These are phyloP conservation scores for Tortricodes alternella DNA, from an alignment of 2,888 invertebrate genomes.

Conservation along the genomic window DNA sequence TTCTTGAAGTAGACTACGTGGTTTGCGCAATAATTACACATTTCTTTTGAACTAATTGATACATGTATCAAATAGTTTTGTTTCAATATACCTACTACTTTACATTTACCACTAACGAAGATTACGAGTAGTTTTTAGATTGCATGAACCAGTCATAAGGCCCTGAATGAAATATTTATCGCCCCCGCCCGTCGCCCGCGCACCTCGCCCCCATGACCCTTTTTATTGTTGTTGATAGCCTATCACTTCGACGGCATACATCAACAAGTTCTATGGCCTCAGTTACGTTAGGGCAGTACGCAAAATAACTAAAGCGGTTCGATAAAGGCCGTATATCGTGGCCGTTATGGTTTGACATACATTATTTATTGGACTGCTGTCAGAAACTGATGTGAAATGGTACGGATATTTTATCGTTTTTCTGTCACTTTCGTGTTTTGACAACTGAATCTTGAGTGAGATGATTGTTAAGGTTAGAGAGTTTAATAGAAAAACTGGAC, in stretches of 20 bases:
- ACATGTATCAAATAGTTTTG: too few species aligned
- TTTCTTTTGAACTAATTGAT: too few species aligned
- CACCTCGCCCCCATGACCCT: slow-evolving; percentile 20
- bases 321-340: not conserved
- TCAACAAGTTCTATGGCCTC: slow-evolving; percentile 10
- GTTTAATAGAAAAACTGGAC: too few species aligned
- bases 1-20: too few species aligned
- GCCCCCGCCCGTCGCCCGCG: slow-evolving; percentile 8
- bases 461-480: too few species aligned
- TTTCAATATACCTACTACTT: too few species aligned
- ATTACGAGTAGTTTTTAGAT: too few species aligned
- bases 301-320: slow-evolving; percentile 19
- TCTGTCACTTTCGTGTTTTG: too few species aligned
- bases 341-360: slow-evolving; percentile 13
- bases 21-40: too few species aligned
- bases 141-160: too few species aligned
- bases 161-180: not conserved
- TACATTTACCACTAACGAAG: too few species aligned
- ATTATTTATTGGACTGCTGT: slow-evolving; percentile 5
- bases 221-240: slow-evolving; percentile 34
- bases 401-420: not conserved
- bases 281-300: slow-evolving; percentile 20
- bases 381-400: slow-evolving; percentile 2
- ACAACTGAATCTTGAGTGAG: too few species aligned
- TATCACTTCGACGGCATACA: slow-evolving; percentile 25